Conservation (phyloP, 2,888 invertebrate species). For the Acanthococcus lagerstroemiae region DNA sequence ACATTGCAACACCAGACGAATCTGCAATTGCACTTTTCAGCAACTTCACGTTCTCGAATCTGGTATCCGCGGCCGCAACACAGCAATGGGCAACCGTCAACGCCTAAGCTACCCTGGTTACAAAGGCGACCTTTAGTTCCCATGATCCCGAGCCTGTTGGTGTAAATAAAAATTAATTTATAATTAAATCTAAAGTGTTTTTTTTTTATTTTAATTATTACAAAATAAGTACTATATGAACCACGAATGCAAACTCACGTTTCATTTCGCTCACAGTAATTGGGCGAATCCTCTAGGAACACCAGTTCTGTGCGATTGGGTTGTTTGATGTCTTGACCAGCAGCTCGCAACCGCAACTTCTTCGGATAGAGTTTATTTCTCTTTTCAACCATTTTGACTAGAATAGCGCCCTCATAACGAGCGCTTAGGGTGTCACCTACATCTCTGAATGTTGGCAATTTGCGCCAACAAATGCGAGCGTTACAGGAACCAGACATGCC, state of each 20-base stretch:
- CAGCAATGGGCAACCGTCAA: conserved; percentile 75
- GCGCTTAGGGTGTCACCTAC: conserved; percentile 69
- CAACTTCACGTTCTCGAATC: conserved; percentile 67
- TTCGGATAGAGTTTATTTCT: conserved; percentile 51
- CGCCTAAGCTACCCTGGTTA: conserved; percentile 71
- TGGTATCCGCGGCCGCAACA: conserved; percentile 85
- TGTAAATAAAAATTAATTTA: conserved; percentile 15
- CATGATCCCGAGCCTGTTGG: conserved; percentile 60
- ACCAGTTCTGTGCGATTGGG: conserved; percentile 85
- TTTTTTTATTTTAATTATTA: not conserved
- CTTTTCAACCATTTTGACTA: conserved; percentile 63
- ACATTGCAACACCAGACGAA: conserved; percentile 89
- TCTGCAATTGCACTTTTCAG: conserved; percentile 78
- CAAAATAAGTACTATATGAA: not conserved
- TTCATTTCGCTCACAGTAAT: conserved; percentile 78
- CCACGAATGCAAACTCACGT: conserved; percentile 50
- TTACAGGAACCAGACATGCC: conserved; percentile 90
- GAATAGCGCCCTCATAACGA: conserved; percentile 77
- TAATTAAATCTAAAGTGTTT: not conserved
- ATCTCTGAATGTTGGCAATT: conserved; percentile 61
- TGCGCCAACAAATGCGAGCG: conserved; percentile 80
- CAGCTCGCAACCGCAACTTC: conserved; percentile 56
- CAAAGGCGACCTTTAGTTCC: conserved; percentile 75
- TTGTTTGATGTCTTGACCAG: conserved; percentile 68
- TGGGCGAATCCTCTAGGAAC: conserved; percentile 80